Conservation (phyloP, 2,888 invertebrate species). For the Epirrhoe tristata region DNA sequence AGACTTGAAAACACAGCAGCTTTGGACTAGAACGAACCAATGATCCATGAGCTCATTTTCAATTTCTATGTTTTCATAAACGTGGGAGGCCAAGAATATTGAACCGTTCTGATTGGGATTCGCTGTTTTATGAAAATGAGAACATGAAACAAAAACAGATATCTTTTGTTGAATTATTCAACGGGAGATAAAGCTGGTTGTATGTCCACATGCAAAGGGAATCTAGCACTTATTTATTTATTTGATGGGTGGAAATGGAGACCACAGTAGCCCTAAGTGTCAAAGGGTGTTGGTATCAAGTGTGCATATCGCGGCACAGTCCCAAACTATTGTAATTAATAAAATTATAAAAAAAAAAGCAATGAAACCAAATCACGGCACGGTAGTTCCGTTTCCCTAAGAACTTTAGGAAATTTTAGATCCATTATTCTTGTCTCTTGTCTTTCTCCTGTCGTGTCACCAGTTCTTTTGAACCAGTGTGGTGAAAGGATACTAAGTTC, state of each 20-base stretch:
- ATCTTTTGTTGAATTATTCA: conserved; percentile 32
- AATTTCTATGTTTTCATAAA: conserved; percentile 29
- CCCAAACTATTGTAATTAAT: too few relatives aligned
- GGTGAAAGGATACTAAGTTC: too few relatives aligned
- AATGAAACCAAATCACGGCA: too few relatives aligned
- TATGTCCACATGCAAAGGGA: conserved; percentile 13
- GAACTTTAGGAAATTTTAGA: too few relatives aligned
- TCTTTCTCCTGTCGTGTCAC: too few relatives aligned
- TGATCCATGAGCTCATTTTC: conserved; percentile 22
- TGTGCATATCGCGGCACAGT: too few relatives aligned
- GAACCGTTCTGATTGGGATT: conserved; percentile 27
- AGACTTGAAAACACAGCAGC: conserved; percentile 14
- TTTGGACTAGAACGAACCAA: conserved; percentile 15
- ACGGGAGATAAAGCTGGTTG: conserved; percentile 15
- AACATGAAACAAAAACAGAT: conserved; percentile 28
- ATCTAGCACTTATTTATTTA: conserved; percentile 13
- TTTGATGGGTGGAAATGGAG: too few relatives aligned
- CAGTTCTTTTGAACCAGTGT: too few relatives aligned
- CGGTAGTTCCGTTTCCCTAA: too few relatives aligned
- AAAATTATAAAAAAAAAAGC: not conserved
- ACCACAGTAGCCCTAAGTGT: too few relatives aligned
- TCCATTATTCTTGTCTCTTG: too few relatives aligned
- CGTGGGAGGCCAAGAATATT: conserved; percentile 25
- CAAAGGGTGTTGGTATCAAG: too few relatives aligned
- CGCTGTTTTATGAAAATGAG: conserved; percentile 33